Conservation (phyloP, 2,797 vertebrate genomes). For the Poeciliopsis turneri region DNA sequence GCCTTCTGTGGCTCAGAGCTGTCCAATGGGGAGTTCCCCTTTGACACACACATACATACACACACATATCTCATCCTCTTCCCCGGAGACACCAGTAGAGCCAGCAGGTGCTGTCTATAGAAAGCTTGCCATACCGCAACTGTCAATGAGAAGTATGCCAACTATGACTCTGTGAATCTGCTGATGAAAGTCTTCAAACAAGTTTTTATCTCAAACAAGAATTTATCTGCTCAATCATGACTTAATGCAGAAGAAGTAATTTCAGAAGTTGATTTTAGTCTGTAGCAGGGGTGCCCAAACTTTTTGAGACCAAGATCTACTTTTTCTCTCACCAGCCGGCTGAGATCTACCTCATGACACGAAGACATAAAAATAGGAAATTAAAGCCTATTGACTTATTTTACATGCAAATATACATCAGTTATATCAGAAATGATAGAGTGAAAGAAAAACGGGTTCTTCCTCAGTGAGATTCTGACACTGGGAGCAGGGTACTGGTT, state of each 20-base stretch:
- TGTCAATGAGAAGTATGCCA: slow-evolving; percentile 60
- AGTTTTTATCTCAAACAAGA: background rate
- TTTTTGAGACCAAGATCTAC: too few species aligned
- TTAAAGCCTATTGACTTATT: too few species aligned
- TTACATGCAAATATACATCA: too few species aligned
- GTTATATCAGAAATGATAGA: too few species aligned
- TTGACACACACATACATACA: slow-evolving; percentile 26
- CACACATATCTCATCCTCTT: slow-evolving; percentile 37
- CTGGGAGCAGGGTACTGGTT: too few species aligned
- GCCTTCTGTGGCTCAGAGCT: slow-evolving; percentile 56
- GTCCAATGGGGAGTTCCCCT: slow-evolving; percentile 65
- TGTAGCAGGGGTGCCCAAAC: too few species aligned
- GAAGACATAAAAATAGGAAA: too few species aligned
- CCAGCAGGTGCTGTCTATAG: slow-evolving; percentile 84
- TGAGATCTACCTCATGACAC: too few species aligned
- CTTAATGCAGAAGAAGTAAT: background rate
- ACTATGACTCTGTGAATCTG: slow-evolving; percentile 45
- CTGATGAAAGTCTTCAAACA: slow-evolving; percentile 21
- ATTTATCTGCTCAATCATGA: background rate
- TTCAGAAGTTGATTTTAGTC: background rate
- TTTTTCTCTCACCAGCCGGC: too few species aligned
- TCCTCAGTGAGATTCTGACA: too few species aligned
- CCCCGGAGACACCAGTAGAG: slow-evolving; percentile 51
- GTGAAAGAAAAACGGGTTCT: too few species aligned
- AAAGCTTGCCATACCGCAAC: slow-evolving; percentile 72